Evolutionary conservation across 2,888 invertebrate species (phyloP).

Genomic region (Limnephilus lunatus): DNA sequence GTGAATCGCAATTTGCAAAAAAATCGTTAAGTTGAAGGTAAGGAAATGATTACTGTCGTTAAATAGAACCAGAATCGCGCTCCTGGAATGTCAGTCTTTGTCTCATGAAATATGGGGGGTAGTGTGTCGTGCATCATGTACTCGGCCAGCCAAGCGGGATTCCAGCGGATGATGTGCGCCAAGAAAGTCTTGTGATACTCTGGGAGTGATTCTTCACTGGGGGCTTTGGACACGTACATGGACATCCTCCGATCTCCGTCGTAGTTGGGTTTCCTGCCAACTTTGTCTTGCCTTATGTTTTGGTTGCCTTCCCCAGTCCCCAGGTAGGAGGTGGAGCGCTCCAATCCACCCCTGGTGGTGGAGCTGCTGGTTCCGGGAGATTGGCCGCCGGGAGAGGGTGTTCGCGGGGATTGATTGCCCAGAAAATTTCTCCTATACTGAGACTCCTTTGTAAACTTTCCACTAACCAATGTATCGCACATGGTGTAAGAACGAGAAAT

Average conservation of each 20-base stretch:
- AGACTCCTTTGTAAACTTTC: neutral
- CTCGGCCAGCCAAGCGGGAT: constrained; percentile 27
- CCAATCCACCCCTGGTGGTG: neutral
- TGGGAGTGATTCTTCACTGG: neutral
- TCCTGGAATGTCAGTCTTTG: neutral
- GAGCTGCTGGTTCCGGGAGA: neutral
- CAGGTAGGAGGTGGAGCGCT: neutral
- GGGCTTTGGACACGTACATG: neutral
- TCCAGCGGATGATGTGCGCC: constrained; percentile 3
- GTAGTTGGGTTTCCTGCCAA: neutral
- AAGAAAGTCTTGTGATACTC: constrained; percentile 17
- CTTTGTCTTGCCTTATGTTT: neutral
- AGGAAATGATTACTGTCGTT: no score
- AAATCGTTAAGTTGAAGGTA: no score
- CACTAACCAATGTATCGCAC: neutral
- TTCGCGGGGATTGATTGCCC: neutral
- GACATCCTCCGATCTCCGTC: neutral
- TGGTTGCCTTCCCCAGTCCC: neutral
- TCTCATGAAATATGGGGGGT: constrained; percentile 10
- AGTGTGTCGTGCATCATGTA: neutral
- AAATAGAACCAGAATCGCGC: no score
- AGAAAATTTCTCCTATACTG: neutral
- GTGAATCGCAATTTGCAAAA: no score
- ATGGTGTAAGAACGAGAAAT: neutral
- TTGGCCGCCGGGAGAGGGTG: neutral